Conservation (phyloP, 2,888 invertebrate genomes). For the Cerastis rubricosa region DNA sequence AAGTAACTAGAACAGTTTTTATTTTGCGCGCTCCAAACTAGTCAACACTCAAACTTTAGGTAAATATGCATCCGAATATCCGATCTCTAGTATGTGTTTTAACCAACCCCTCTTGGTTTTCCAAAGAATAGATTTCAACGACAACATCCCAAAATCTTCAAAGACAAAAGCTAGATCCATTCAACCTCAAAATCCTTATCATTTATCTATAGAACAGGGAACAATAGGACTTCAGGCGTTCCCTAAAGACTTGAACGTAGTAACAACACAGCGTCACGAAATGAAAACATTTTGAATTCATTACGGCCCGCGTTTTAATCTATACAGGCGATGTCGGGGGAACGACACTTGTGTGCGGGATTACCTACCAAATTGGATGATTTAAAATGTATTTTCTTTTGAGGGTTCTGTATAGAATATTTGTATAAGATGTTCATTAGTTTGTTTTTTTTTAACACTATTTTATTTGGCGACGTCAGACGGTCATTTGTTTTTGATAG, state of each 20-base stretch:
- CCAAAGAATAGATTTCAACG: not conserved
- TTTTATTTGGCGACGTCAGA: not conserved
- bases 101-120: not conserved
- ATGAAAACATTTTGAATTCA: conserved; percentile 78
- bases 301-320: conserved; percentile 70
- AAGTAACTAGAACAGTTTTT: too few relatives aligned
- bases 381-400: conserved; percentile 67
- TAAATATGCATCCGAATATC: too few relatives aligned
- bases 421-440: not conserved
- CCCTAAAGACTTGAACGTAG: conserved; percentile 38
- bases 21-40: too few relatives aligned
- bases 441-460: not conserved
- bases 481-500: too few relatives aligned
- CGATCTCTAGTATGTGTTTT: too few relatives aligned
- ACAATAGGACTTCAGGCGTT: conserved; percentile 36
- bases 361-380: conserved; percentile 74
- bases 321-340: conserved; percentile 66
- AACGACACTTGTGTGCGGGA: conserved; percentile 62
- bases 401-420: conserved; percentile 56
- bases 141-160: conserved; percentile 2
- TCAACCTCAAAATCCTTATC: conserved; percentile 39
- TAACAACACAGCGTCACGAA: conserved; percentile 54
- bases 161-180: conserved; percentile 11
- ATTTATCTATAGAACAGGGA: conserved; percentile 19
- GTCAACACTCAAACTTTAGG: too few relatives aligned